Base-by-base conservation (phyloP, 2,113 vertebrate species). In the Neotragus pygmaeus region DNA sequence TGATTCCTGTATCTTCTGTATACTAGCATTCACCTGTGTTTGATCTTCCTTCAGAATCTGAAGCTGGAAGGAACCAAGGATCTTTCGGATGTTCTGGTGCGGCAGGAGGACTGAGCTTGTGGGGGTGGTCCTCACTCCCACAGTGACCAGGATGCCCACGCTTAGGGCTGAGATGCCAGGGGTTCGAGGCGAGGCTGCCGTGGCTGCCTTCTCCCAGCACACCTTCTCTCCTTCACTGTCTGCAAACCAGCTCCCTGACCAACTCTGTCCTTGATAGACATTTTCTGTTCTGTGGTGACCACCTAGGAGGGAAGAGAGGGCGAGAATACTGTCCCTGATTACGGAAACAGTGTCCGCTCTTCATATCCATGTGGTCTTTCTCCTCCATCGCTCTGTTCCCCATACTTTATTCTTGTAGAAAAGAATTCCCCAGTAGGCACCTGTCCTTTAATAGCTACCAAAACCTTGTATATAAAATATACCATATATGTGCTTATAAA, bases 71-170 rank as follows among this genome's bases (percentile, higher is more conserved):
- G 98, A 78, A 96, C 84, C 0, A 83, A 98, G 90, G 99, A 99
- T 81, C 98, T 99, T 30, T 98, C 99, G 0, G 99, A 99, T 7
- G 33, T 99, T 66, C 17, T 98, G 0, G 98, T 99, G 96, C 95
- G 10, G 30, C 98, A 98, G 60, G 98, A 2, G 2, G 14, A 90
- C 21, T 98, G 96, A 98, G 39, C 53, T 60, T 13, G 1, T 3
- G 0, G 0, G 33, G 82, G 43, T 51, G 5, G n/a, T 0, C 2
- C 1, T 36, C 60, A 11, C 25, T 49, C 55, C 39, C 15, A 53
- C 43, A 1, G 30, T 45, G 58, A 49, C 33, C 11, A 9, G 81
- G 45, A n/a, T 0, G 1, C 53, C 47, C 57, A 47, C n/a, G 3
- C 30, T 45, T 7, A 8, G 17, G 21, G 17, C 16, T 36, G 10